Evolutionary conservation across 2,888 invertebrate genomes (phyloP), one percentile per base, ranked within the genome.

Genomic region (Mimas tiliae): DNA sequence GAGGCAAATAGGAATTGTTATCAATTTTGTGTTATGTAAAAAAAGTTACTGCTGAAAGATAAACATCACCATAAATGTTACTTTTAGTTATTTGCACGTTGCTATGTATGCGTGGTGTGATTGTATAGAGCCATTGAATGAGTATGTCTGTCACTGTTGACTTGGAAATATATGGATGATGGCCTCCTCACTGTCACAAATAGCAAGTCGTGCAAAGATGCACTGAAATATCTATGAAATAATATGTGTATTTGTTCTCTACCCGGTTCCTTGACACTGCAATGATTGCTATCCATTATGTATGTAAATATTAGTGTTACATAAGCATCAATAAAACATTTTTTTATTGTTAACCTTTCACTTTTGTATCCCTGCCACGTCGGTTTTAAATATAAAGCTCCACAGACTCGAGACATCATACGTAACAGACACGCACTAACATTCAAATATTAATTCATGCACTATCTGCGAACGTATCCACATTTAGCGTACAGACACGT

Each of bases 21-120:
- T 55, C 55, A 55, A 55, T n/a, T 53, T 53, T 16, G 16, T 38
- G n/a, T n/a, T n/a, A n/a, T n/a, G n/a, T n/a, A n/a, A n/a, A 38
- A 33, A 8, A 55, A 19, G 38, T 16, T 55, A 2, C 38, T 8
- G 9, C n/a, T n/a, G n/a, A n/a, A n/a, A 38, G 38, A 16, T 14
- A 38, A 38, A 55, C 33, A 33, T 14, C 0, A n/a, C 34, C n/a
- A 19, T 1, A 16, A 55, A 42, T 19, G 38, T 58, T 14, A 50
- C 50, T 27, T 27, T 27, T 4, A 27, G 27, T 27, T 27, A 1
- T 27, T 27, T 27, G 27, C 27, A 27, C 4, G 27, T 3, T 27
- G 4, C 27, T 27, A 27, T 27, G 27, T 4, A 3, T 27, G 27
- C 27, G 1, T 27, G n/a, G 1, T 27, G 4, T 27, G 4, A 27